Conservation (phyloP, 2,888 invertebrate species). For the Tiphia femorata region DNA sequence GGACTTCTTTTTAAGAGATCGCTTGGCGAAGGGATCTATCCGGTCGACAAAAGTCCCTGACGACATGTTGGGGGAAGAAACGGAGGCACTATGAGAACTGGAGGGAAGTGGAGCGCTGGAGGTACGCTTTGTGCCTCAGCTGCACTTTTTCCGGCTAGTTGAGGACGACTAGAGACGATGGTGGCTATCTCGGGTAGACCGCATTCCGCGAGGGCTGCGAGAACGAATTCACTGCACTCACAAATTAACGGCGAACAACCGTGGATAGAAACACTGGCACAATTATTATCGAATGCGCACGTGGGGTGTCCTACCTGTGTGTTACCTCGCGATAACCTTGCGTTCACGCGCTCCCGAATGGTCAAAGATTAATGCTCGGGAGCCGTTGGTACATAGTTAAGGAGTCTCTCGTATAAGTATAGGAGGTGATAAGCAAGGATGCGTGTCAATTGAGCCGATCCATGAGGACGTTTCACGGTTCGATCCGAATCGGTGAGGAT, state of each 20-base stretch:
- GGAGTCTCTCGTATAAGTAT: background rate
- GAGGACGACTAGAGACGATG: conserved; percentile 39
- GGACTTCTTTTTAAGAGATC: conserved; percentile 97
- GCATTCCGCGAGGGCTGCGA: conserved; percentile 43
- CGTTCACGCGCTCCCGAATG: conserved; percentile 36
- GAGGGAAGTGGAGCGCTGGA: conserved; percentile 33
- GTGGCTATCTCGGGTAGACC: conserved; percentile 36
- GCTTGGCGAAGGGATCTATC: conserved; percentile 99
- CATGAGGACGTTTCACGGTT: conserved; percentile 19
- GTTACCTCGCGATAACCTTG: conserved; percentile 42
- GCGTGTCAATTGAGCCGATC: conserved; percentile 26
- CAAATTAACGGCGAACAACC: conserved; percentile 21
- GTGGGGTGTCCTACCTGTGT: conserved; percentile 34
- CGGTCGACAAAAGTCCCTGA: conserved; percentile 97
- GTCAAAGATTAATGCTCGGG: conserved; percentile 23
- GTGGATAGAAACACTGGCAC: conserved; percentile 24
- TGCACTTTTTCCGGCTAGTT: conserved; percentile 30
- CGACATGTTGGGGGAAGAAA: conserved; percentile 66
- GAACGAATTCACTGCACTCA: conserved; percentile 39
- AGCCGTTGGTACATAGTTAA: background rate
- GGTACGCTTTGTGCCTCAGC: conserved; percentile 35
- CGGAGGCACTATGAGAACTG: conserved; percentile 53
- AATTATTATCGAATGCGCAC: conserved; percentile 22
- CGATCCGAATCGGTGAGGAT: conserved; percentile 2
- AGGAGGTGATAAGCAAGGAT: too few relatives aligned